Conservation (phyloP, 1,140 invertebrate genomes). For the Laodelphax striatellus region DNA sequence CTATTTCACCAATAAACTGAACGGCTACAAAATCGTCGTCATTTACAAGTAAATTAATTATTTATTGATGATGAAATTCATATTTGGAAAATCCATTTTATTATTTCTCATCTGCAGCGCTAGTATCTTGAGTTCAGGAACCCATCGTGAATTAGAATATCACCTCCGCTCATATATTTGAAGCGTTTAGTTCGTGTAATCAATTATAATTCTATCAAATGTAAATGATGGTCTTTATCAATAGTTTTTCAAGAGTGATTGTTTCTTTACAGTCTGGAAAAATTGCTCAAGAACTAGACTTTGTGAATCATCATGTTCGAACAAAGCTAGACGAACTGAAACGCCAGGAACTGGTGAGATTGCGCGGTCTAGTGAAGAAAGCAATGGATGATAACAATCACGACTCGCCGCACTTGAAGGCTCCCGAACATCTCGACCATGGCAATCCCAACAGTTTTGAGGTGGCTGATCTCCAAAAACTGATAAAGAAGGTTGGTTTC, state of each 20-base stretch:
- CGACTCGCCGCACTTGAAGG: slow-evolving; percentile 44
- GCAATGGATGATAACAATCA: slow-evolving; percentile 55
- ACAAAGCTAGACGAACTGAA: slow-evolving; percentile 89
- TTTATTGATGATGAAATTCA: too few species aligned
- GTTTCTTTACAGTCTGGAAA: slow-evolving; percentile 59
- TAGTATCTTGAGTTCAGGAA: too few species aligned
- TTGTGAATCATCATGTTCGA: slow-evolving; percentile 76
- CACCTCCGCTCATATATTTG: too few species aligned
- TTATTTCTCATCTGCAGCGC: too few species aligned
- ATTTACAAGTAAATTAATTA: too few species aligned
- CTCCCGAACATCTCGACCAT: slow-evolving; percentile 73
- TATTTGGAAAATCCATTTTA: too few species aligned
- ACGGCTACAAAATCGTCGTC: too few species aligned
- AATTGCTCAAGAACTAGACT: slow-evolving; percentile 83
- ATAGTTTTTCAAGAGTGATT: slow-evolving; percentile 3
- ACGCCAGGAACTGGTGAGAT: slow-evolving; percentile 68
- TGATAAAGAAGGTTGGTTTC: slow-evolving; percentile 63
- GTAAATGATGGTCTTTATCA: neutral
- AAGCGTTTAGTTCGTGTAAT: too few species aligned
- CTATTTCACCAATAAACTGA: too few species aligned
- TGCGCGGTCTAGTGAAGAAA: slow-evolving; percentile 56
- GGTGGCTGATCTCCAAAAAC: slow-evolving; percentile 84
- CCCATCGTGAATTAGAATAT: too few species aligned
- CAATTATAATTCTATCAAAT: too few species aligned
- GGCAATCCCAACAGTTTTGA: slow-evolving; percentile 89